Base-by-base conservation (phyloP, 2,797 vertebrate species). In the Poecilia gillii region DNA sequence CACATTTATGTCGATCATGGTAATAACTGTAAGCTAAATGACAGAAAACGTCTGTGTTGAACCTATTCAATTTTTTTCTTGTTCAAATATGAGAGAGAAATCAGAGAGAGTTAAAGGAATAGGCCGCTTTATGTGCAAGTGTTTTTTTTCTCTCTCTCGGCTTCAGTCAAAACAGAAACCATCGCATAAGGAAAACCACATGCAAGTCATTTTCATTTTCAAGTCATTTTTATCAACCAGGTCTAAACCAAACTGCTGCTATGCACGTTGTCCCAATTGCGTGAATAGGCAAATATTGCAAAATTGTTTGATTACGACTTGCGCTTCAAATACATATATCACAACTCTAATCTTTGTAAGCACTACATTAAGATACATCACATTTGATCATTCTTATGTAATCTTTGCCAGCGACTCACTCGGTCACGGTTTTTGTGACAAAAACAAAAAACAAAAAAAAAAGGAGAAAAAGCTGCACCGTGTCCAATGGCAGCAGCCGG, bases 401-500 rank as follows among this genome's bases (percentile, higher is more conserved):
- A 83, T 31, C 9, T 57, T 13, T 4, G 47, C 53, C 8, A 7
- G 25, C 12, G 20, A 76, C 23, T 28, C 68, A 8, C 25, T 16
- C 41, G 1, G 57, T 68, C 49, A 59, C 33, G 33, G 0, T 80
- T 31, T 13, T 31, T 1, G 11, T 11, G 0, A 76, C 33, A 13
- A 25, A 14, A 0, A 3, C 14, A 39, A 0, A 6, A 49, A 23
- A 49, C n/a, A n/a, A 33, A 33, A 33, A 33, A 33, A 78, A 4
- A 76, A 28, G 5, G 6, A 13, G 1, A 36, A 2, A 14, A 11
- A 28, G 16, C 46, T 6, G 14, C 36, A 1, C 3, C 9, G 41
- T 53, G 71, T 73, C 88, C 84, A 89, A 86, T 79, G 2, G 72
- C 78, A 49, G 81, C 78, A 6, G 45, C 0, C 1, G 41, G 20